These are phyloP conservation scores for Macrobrachium rosenbergii DNA, from an alignment of 1,140 invertebrate genomes.

Conservation along the genomic window DNA sequence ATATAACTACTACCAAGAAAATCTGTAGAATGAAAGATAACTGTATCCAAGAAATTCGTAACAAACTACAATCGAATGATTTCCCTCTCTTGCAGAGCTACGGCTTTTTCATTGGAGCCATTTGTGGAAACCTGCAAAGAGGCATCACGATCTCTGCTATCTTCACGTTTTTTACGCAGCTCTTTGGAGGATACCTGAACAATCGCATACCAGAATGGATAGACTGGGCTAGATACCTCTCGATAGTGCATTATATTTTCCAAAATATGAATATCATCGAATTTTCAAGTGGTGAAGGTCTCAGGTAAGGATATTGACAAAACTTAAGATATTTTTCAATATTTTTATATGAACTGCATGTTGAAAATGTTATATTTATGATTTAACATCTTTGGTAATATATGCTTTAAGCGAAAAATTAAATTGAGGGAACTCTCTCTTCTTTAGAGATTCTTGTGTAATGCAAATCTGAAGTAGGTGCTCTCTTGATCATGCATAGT, in stretches of 20 bases:
- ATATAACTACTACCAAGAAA: too few species aligned
- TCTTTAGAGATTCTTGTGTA: too few species aligned
- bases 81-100: constrained; percentile 77
- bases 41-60: neutral
- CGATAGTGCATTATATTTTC: constrained; percentile 86
- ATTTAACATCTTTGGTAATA: too few species aligned
- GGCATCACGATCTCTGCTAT: constrained; percentile 85
- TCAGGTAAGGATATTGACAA: constrained; percentile 74
- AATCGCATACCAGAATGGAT: constrained; percentile 84
- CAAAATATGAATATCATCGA: constrained; percentile 90
- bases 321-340: constrained; percentile 57
- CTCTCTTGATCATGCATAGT: too few species aligned
- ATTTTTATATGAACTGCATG: constrained; percentile 10
- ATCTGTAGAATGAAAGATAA: neutral
- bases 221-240: constrained; percentile 83
- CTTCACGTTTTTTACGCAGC: constrained; percentile 84
- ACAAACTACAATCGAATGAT: neutral
- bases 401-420: too few species aligned
- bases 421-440: too few species aligned
- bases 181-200: constrained; percentile 87
- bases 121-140: constrained; percentile 84
- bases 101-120: constrained; percentile 86
- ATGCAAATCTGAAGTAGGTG: too few species aligned
- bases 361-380: neutral
- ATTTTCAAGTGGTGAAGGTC: constrained; percentile 80